Conservation (phyloP, 2,888 invertebrate species). For the Merodon equestris region DNA sequence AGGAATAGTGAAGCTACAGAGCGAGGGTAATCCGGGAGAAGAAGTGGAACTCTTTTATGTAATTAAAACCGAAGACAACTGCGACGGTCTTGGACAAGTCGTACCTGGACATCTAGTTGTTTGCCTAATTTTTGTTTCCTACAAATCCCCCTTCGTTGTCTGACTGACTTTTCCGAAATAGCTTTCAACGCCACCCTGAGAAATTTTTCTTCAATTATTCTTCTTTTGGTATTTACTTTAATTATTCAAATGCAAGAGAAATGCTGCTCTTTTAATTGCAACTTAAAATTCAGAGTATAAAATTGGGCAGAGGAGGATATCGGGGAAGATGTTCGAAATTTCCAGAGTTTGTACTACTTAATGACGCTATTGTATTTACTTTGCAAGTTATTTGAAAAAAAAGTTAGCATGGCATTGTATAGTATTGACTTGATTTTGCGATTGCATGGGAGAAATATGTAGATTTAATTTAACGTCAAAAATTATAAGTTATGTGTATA, state of each 20-base stretch:
- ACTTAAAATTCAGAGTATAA: constrained; percentile 77
- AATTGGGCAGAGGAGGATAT: constrained; percentile 70
- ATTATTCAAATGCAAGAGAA: constrained; percentile 66
- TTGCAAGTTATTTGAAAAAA: not conserved
- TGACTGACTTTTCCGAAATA: constrained; percentile 11
- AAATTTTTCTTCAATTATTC: constrained; percentile 49
- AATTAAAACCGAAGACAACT: constrained; percentile 61
- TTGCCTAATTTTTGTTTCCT: constrained; percentile 54
- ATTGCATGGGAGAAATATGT: too few relatives aligned
- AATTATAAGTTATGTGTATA: too few relatives aligned
- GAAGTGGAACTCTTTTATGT: constrained; percentile 53
- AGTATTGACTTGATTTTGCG: too few relatives aligned
- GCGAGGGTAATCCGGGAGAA: constrained; percentile 35
- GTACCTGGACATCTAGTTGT: constrained; percentile 63
- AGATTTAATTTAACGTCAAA: too few relatives aligned
- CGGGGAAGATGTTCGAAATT: constrained; percentile 30
- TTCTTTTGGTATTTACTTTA: constrained; percentile 58
- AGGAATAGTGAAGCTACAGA: constrained; percentile 12
- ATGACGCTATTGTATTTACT: not conserved
- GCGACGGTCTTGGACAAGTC: constrained; percentile 45
- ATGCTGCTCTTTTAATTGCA: constrained; percentile 74
- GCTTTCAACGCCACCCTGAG: constrained; percentile 37
- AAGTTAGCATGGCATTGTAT: too few relatives aligned
- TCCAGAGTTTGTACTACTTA: constrained; percentile 1
- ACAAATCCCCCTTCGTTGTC: constrained; percentile 3